Evolutionary conservation across 2,888 invertebrate species (phyloP).

Genomic region (Nemotelus pantherinus): DNA sequence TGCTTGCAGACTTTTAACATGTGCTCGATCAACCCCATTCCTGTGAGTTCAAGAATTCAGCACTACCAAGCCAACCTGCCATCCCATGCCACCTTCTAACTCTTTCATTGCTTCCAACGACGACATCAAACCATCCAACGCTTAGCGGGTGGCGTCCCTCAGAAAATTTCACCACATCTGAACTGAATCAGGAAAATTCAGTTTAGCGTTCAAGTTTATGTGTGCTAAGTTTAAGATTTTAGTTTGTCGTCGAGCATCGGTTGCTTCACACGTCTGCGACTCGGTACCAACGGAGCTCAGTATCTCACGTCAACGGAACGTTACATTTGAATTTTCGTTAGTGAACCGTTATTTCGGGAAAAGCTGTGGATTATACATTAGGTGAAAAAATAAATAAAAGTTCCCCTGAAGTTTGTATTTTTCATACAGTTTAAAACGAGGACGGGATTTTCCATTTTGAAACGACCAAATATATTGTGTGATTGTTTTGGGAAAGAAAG

Average conservation of each 20-base stretch:
- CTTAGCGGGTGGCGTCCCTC: conserved; percentile 18
- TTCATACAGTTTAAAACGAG: too few relatives aligned
- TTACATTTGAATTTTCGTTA: too few relatives aligned
- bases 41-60: neutral
- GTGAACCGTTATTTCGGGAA: too few relatives aligned
- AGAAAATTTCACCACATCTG: conserved; percentile 14
- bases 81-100: conserved; percentile 3
- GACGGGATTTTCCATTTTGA: too few relatives aligned
- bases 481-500: too few relatives aligned
- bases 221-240: conserved; percentile 8
- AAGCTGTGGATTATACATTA: too few relatives aligned
- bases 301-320: too few relatives aligned
- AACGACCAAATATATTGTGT: too few relatives aligned
- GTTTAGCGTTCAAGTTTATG: conserved; percentile 3
- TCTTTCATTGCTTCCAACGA: conserved; percentile 7
- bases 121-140: neutral
- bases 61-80: neutral
- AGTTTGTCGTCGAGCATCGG: conserved; percentile 13
- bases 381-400: too few relatives aligned
- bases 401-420: too few relatives aligned
- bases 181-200: conserved; percentile 7
- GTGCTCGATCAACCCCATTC: conserved; percentile 5
- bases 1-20: neutral
- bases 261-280: neutral
- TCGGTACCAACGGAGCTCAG: neutral